Evolutionary conservation across 2,113 vertebrate species (phyloP), one percentile per base, ranked within the genome.

Genomic region (Rhea americana): DNA sequence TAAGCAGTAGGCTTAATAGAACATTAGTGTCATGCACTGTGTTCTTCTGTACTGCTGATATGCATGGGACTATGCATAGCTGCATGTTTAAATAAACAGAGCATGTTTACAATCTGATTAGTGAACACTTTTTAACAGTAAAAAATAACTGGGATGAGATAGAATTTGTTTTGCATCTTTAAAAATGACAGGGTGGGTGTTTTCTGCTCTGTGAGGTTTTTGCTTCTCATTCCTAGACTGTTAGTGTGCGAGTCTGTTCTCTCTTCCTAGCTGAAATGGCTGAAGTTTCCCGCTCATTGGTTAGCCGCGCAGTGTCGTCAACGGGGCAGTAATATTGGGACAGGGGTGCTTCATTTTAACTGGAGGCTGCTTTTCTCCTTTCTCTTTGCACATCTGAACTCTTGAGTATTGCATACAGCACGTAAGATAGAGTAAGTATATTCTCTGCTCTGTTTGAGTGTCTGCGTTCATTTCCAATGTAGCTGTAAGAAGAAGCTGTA

Each of bases 211-310:
- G 37, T 82, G n/a, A 1, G 73, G 35, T 8, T 86, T 71, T 71
- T 75, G 17, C 32, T 56, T 13, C 48, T 79, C 5, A 0, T 17
- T 91, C 5, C 16, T n/a, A 6, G 47, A 32, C 11, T 9, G 2
- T 7, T 62, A 24, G 22, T n/a, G 7, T 28, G 32, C 19, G 24
- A 68, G 70, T 17, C 8, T 93, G 83, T 85, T 13, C 45, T 82
- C 67, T 81, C 16, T 68, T 77, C 47, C 61, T 74, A 56, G 32
- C 53, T 75, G 87, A 85, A 63, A 17, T n/a, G 81, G 24, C 70
- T 8, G 59, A 9, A 53, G 37, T 82, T 77, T 24, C 56, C 39
- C 5, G 1, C 35, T 94, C 93, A 97, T 96, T 97, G 96, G 96
- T 53, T 35, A 45, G 4, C 72, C 74, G 58, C 26, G 19, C 56